Evolutionary conservation across 2,113 vertebrate genomes (phyloP), one percentile per base, ranked within the genome.

Genomic region (Syngnathus typhle): DNA sequence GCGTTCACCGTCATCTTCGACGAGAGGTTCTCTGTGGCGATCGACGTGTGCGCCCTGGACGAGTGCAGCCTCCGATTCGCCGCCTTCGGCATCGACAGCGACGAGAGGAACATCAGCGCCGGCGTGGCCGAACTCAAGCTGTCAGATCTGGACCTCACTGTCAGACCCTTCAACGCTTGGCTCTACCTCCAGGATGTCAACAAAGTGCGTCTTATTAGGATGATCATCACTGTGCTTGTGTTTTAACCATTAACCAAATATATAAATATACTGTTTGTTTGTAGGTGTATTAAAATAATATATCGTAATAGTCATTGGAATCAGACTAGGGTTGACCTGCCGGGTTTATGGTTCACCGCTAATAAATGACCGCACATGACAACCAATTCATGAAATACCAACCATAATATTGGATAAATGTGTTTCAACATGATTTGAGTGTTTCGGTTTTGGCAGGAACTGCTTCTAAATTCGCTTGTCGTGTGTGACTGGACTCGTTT

Each of bases 121-220:
- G 95, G 96, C 0, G 73, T 91, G 51, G 97, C 96, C 0, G 97
- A 98, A 67, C 91, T 99, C 70, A 98, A 95, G 71, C 90, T 99
- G 18, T 96, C 93, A 0, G 96, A 98, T 71, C 86, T 98, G 43
- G 96, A 97, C 83, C 91, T 99, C 72, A 85, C 86, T 4, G 44
- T 87, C 27, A 89, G 96, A 2, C 93, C 96, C 16, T 99, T 99
- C 89, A 92, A 86, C 0, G 94, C 96, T 71, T 99, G 97, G 97
- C 93, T 99, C 19, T 98, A 98, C 88, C 88, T 99, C 21, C 97
- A 98, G 77, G 97, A 99, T 75, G 90, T 91, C 75, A 98, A 94
- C 82, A 98, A 95, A 94, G 97, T 93, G 32, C 8, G 60, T 27
- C n/a, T 5, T 32, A 32, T 32, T 32, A 32, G 27, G 3, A 32